phyloP scores from a whole-genome alignment of 2,797 vertebrate species.

The Malacoctenus gilli region DNA sequence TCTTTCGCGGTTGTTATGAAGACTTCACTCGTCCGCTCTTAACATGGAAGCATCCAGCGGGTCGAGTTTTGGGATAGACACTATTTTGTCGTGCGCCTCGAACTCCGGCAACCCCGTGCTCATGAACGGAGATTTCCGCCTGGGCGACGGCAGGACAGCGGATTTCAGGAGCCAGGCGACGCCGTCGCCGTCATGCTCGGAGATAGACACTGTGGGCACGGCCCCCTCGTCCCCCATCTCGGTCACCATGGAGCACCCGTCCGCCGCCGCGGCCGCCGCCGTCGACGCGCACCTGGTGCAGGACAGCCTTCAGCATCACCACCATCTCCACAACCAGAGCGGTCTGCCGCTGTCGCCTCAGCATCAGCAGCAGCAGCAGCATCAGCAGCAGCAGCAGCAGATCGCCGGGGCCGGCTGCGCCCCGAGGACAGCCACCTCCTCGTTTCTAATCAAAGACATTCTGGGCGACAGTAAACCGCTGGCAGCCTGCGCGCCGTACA shows the following conservation, averaged over 20 bases:
- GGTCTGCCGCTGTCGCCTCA: constrained; percentile 78
- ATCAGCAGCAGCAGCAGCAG: constrained; percentile 73
- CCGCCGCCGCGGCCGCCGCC: constrained; percentile 19
- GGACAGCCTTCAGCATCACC: constrained; percentile 88
- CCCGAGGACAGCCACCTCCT: constrained; percentile 94
- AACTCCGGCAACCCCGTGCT: constrained; percentile 88
- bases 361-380: constrained; percentile 62
- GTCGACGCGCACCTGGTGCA: constrained; percentile 86
- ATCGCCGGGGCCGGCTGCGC: constrained; percentile 88
- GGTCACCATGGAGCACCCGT: constrained; percentile 89
- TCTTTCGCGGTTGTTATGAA: constrained; percentile 82
- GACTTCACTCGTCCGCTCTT: constrained; percentile 74
- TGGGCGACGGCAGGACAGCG: constrained; percentile 86
- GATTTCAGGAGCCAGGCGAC: constrained; percentile 94
- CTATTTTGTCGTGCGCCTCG: constrained; percentile 90
- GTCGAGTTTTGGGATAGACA: constrained; percentile 99
- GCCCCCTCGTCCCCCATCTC: constrained; percentile 95
- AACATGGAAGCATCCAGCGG: constrained; percentile 96
- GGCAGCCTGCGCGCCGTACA: constrained; percentile 97
- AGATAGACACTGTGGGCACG: constrained; percentile 96
- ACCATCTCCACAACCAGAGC: constrained; percentile 82
- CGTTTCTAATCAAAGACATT: constrained; percentile 99
- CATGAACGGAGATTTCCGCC: constrained; percentile 95
- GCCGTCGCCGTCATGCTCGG: constrained; percentile 91
- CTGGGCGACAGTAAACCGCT: constrained; percentile 97